Base-by-base conservation (phyloP, 1,140 invertebrate genomes). In the Solenopsis invicta region DNA sequence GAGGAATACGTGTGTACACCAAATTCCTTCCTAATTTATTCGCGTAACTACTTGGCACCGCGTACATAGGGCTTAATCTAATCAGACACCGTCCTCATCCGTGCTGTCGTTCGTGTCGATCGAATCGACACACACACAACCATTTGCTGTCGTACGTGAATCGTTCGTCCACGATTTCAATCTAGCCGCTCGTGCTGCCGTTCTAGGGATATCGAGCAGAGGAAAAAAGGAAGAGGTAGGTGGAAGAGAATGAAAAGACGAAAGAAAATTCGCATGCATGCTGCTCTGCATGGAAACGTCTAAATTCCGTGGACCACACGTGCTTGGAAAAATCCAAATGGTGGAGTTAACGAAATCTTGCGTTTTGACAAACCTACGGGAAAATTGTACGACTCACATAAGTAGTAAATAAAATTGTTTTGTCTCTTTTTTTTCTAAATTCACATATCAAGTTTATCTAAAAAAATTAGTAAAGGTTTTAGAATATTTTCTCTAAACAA, bases 21-120 rank as follows among this genome's bases (percentile, higher is more conserved):
- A n/a, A 84, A 84, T 74, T 75, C 45, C 41, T 84, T 61, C 52
- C 52, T 82, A 87, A 90, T 89, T 89, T 90, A 89, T 90, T 87
- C 88, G n/a, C 77, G 56, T 87, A 82, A 77, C 88, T 84, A 74
- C 71, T 84, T 75, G 80, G 52, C 88, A 45, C 76, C 50, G 12
- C 50, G 80, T 61, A 82, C 67, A 48, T 50, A 84, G 56, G 48
- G 56, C 64, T 48, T 87, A 82, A 89, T 89, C 85, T 90, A 87
- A 90, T 89, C 88, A 67, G 61, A 45, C 61, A 9, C 48, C 34
- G 74, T 45, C 21, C 71, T 64, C 21, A 45, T 64, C 62, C 29
- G 12, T 59, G 6, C 56, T 66, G 41, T 82, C 88, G 78, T 76
- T 87, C 66, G 56, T 50, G 37, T 52, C 59, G 88, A 90, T 89